phyloP scores from a whole-genome alignment of 2,113 vertebrate species.

The Sinosuthora webbiana region DNA sequence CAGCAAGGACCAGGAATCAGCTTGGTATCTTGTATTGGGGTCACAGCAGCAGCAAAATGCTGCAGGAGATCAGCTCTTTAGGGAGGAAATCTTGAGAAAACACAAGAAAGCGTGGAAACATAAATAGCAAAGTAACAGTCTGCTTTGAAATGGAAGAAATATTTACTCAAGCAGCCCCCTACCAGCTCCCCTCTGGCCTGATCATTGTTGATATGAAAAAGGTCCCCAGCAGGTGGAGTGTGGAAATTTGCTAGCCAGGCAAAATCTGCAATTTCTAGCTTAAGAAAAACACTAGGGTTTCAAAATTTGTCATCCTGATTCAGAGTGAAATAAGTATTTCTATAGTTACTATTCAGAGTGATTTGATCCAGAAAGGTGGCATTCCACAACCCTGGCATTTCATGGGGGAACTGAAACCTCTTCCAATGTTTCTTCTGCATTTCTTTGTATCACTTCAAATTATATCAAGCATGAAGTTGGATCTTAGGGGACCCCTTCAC shows the following conservation, averaged over 20 bases:
- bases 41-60: not conserved
- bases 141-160: not conserved
- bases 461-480: not conserved
- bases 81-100: not conserved
- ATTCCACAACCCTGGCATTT: not conserved
- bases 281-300: accelerated
- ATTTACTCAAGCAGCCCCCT: not conserved
- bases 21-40: accelerated
- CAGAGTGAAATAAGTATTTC: not conserved
- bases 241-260: accelerated
- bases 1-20: not conserved
- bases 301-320: not conserved
- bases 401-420: not conserved
- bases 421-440: not conserved
- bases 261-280: not conserved
- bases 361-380: not conserved
- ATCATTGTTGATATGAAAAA: accelerated
- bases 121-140: not conserved
- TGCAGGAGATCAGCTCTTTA: not conserved
- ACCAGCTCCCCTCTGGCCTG: not conserved
- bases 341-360: not conserved
- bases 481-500: not conserved
- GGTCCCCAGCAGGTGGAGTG: accelerated
- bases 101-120: not conserved
- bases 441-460: not conserved